Evolutionary conservation across 2,888 invertebrate genomes (phyloP).

Genomic region (Athetis lepigone): DNA sequence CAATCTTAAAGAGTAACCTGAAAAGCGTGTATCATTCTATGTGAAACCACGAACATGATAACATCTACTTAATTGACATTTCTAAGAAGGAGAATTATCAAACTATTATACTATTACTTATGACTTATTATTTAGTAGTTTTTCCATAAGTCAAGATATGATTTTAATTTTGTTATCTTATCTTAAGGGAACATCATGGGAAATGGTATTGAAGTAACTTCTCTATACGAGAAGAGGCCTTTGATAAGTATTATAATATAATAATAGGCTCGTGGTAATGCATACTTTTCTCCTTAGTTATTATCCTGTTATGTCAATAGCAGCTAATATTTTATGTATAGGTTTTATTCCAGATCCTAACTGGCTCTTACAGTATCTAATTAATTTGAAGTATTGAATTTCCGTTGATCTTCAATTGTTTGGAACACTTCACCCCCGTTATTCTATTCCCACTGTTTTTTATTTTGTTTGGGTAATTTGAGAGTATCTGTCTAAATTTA

Average conservation of each 20-base stretch:
- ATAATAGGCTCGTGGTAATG: too few species aligned
- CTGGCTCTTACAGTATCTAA: neutral
- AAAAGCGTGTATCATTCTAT: neutral
- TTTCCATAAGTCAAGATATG: neutral
- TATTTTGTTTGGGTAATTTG: constrained; percentile 1
- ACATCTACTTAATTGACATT: constrained; percentile 5
- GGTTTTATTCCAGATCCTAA: too few species aligned
- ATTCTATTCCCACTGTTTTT: neutral
- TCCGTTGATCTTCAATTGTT: too few species aligned
- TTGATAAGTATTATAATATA: too few species aligned
- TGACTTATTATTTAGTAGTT: neutral
- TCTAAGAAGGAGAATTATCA: neutral
- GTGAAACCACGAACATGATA: neutral
- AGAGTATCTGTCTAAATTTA: neutral
- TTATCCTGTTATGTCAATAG: too few species aligned
- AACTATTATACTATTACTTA: neutral
- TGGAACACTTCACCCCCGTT: neutral
- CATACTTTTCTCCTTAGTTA: too few species aligned
- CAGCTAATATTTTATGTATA: neutral
- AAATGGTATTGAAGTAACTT: too few species aligned
- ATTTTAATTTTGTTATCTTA: neutral
- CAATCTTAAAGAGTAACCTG: neutral
- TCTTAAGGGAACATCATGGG: too few species aligned
- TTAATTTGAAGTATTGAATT: neutral
- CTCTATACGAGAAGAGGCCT: too few species aligned